Evolutionary conservation across 1,140 invertebrate species (phyloP), one percentile per base, ranked within the genome.

Genomic region (Drosophila pectinifera): DNA sequence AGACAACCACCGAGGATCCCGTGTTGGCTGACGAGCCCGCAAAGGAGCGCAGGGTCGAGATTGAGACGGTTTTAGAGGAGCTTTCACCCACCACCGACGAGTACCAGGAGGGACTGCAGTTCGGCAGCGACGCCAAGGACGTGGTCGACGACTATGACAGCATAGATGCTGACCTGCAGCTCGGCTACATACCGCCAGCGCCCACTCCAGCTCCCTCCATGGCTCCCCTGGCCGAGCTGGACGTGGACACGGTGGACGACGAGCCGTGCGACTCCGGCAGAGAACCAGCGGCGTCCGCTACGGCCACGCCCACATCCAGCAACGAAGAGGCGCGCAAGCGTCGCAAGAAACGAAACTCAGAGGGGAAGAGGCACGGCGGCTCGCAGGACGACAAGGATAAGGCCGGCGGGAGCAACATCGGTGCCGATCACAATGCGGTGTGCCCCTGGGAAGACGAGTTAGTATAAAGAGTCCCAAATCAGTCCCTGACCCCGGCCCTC

Each of bases 381-480:
- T 80, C 77, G 5, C 45, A 75, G 14, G 91, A 93, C 64, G 88
- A 86, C 18, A 82, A 78, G 65, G 78, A 68, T 26, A 48, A 73
- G 46, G 57, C 80, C 78, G 78, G 92, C n/a, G 45, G 38, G 1
- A 72, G 68, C 54, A 70, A 22, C 22, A 16, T 46, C 78, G 77
- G 83, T 78, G 72, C 83, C 76, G 93, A 93, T 55, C 92, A 93
- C 64, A 96, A 95, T 93, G 95, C 96, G 92, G 95, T 97, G 90
- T 97, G 96, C 93, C 96, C 96, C 53, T 97, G 96, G 96, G 96
- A 97, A 94, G 96, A 97, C 92, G 96, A 97, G 96, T 97, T 93
- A 96, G 96, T 96, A 93, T 72, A 59, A 22, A 13, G 11, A 38
- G 10, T 22, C n/a, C n/a, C n/a, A n/a, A 34, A 34, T 42, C 39